Conservation (phyloP, 1,140 invertebrate genomes). For the Zaprionus ornatus region DNA sequence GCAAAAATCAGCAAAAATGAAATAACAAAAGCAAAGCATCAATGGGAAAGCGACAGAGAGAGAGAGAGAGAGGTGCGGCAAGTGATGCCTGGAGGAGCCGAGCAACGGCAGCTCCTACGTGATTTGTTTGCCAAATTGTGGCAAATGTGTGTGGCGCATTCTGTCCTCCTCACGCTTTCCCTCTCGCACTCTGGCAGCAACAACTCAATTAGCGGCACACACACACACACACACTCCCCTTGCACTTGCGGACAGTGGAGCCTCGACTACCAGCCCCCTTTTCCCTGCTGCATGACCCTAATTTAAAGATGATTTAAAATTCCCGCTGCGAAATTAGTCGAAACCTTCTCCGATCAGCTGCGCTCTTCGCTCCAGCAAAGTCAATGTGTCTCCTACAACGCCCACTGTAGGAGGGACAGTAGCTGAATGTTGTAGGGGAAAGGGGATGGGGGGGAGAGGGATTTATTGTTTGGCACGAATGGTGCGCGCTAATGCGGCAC, state of each 20-base stretch:
- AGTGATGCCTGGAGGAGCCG: conserved; percentile 2
- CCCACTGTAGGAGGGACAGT: no score
- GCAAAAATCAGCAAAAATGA: conserved; percentile 46
- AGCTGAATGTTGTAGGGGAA: no score
- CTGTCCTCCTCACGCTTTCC: neutral
- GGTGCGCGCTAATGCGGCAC: conserved; percentile 71
- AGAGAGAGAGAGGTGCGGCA: neutral
- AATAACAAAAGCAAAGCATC: conserved; percentile 43
- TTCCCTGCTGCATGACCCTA: conserved; percentile 70
- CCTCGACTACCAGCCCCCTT: neutral
- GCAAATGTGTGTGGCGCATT: conserved; percentile 59
- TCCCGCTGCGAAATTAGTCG: conserved; percentile 77
- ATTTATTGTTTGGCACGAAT: conserved; percentile 64
- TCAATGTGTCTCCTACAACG: conserved; percentile 6
- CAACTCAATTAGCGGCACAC: conserved; percentile 36
- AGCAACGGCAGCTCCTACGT: conserved; percentile 60
- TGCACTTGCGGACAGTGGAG: neutral
- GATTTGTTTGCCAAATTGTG: conserved; percentile 80
- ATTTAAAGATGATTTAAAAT: conserved; percentile 82
- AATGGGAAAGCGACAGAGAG: neutral
- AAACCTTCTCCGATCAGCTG: conserved; percentile 55
- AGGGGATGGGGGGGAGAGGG: neutral
- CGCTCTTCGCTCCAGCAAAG: neutral
- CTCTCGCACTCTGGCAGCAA: conserved; percentile 31
- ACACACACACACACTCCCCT: conserved; percentile 20